phyloP scores from a whole-genome alignment of 2,797 vertebrate genomes.

The Parotocinclus haroldoi region DNA sequence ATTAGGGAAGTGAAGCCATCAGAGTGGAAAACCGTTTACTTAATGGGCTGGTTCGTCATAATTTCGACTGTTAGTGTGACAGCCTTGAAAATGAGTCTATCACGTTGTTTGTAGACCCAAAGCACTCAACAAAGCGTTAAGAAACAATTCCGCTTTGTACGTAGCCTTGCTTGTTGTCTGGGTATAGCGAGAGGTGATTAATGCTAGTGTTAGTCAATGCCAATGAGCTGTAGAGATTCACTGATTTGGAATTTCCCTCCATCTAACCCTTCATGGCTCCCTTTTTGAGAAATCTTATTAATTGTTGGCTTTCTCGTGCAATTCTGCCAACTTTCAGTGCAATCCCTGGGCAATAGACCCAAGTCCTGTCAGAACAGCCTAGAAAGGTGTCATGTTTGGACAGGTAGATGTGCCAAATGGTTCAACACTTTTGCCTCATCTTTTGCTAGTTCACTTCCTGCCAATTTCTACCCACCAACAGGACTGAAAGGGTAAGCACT shows the following conservation, averaged over 20 bases:
- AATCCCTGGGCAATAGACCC: conserved; percentile 28
- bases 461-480: background rate
- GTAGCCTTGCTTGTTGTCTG: background rate
- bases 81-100: background rate
- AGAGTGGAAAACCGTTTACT: conserved; percentile 27
- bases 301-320: conserved; percentile 22
- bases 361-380: conserved; percentile 27
- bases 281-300: conserved; percentile 24
- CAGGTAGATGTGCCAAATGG: conserved; percentile 12
- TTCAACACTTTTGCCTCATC: conserved; percentile 6
- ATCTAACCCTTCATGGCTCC: conserved; percentile 23
- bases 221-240: background rate
- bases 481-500: too few species aligned
- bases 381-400: conserved; percentile 24
- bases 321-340: conserved; percentile 16
- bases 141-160: background rate
- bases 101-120: background rate
- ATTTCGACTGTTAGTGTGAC: conserved; percentile 5
- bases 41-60: conserved; percentile 27
- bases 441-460: background rate
- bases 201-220: conserved; percentile 17
- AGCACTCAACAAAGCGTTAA: conserved; percentile 1
- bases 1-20: conserved; percentile 17
- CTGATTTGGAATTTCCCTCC: conserved; percentile 9
- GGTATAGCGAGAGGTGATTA: conserved; percentile 14